A percentile compares a stretch with the other conserved stretches of the same genome.
Evolutionary conservation across 2,113 vertebrate genomes (phyloP).

Genomic region (Nerophis ophidion): DNA sequence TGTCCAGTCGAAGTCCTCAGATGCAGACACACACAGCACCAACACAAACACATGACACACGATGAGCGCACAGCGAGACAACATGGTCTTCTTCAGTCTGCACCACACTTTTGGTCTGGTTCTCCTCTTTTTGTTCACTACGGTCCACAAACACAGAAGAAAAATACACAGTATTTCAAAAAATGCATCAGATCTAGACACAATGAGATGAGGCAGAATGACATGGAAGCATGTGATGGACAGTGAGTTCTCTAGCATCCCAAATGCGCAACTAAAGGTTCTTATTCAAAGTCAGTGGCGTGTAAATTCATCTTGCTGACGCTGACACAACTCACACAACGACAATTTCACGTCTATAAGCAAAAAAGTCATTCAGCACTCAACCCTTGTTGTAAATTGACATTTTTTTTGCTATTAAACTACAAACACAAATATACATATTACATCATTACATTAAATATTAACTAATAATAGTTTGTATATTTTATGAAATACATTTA

Average conservation of each 20-base stretch:
- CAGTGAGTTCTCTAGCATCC: conserved; percentile 42
- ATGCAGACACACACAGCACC: conserved; percentile 63
- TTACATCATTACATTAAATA: too few relatives aligned
- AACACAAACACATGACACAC: conserved; percentile 72
- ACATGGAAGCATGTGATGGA: conserved; percentile 40
- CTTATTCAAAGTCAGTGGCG: conserved; percentile 69
- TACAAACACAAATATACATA: too few relatives aligned
- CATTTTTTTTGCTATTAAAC: too few relatives aligned
- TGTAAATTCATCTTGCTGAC: conserved; percentile 77
- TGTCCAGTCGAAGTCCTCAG: conserved; percentile 78
- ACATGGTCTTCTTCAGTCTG: conserved; percentile 61
- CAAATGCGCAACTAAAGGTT: conserved; percentile 69
- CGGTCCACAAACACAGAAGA: conserved; percentile 25
- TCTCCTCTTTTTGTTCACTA: conserved; percentile 41
- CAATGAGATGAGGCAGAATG: conserved; percentile 4
- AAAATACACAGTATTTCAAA: background rate
- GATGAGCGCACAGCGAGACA: conserved; percentile 29
- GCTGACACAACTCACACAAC: conserved; percentile 71
- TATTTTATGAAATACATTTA: too few relatives aligned
- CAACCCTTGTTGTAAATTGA: background rate
- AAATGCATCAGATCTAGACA: background rate
- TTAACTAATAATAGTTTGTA: too few relatives aligned
- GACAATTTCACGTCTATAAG: conserved; percentile 72
- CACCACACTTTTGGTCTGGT: conserved; percentile 39
- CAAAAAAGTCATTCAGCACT: conserved; percentile 67